Percentiles rank a stretch among this genome's conserved stretches.
phyloP scores from a whole-genome alignment of 2,888 invertebrate species.

The Epistrophe eligans region DNA sequence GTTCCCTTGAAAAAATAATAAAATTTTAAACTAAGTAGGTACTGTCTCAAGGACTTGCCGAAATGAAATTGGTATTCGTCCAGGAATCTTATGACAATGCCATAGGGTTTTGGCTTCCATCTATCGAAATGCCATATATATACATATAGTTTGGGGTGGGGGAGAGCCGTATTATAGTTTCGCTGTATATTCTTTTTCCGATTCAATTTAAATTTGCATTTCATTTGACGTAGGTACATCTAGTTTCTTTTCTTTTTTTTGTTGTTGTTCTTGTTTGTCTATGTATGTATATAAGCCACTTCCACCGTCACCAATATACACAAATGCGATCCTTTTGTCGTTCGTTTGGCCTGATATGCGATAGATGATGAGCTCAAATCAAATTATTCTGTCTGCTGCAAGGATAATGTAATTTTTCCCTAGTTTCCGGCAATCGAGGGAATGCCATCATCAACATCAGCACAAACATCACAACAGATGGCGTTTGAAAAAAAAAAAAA shows the following conservation, averaged over 20 bases:
- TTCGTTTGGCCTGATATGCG: slow-evolving; percentile 43
- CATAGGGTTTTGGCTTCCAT: slow-evolving; percentile 26
- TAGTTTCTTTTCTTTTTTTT: neutral
- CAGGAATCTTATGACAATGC: slow-evolving; percentile 58
- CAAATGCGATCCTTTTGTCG: slow-evolving; percentile 52
- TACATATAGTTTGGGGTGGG: too few relatives aligned
- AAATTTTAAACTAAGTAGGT: slow-evolving; percentile 28
- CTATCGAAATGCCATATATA: slow-evolving; percentile 23
- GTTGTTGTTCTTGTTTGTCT: slow-evolving; percentile 4
- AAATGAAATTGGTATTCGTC: slow-evolving; percentile 62
- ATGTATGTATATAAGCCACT: slow-evolving; percentile 20
- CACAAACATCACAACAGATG: slow-evolving; percentile 53
- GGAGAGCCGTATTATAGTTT: neutral
- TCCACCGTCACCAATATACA: neutral
- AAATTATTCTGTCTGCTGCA: slow-evolving; percentile 67
- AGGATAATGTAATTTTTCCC: slow-evolving; percentile 60
- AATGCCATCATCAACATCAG: neutral
- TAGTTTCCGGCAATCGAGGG: slow-evolving; percentile 26
- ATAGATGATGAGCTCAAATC: slow-evolving; percentile 68
- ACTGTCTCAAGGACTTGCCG: slow-evolving; percentile 59
- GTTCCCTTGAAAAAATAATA: slow-evolving; percentile 12
- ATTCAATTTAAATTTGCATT: slow-evolving; percentile 74
- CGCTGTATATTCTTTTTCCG: slow-evolving; percentile 56
- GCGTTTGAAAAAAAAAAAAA: slow-evolving; percentile 30
- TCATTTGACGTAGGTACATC: slow-evolving; percentile 39